Evolutionary conservation across 2,797 vertebrate species (phyloP).

Genomic region (Darevskia nairensis): DNA sequence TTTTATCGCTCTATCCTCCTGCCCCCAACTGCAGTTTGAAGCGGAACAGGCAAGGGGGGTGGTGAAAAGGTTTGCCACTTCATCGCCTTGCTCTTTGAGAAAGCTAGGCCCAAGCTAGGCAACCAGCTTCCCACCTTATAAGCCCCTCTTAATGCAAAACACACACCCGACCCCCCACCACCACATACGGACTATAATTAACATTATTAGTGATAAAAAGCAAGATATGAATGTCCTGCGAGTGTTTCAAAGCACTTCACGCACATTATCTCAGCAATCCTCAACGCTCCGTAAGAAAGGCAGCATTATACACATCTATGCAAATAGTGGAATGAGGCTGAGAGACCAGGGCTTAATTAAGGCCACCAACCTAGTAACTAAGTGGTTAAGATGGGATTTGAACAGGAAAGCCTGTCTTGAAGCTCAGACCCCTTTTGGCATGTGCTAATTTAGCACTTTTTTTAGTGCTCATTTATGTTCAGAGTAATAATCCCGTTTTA

Average conservation of each 20-base stretch:
- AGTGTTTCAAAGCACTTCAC: slow-evolving; percentile 4
- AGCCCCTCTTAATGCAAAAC: neutral
- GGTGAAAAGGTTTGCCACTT: neutral
- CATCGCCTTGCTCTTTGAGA: neutral
- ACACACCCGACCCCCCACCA: neutral
- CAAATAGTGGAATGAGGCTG: neutral
- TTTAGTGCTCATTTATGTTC: neutral
- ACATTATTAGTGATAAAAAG: neutral
- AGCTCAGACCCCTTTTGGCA: neutral
- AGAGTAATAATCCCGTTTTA: neutral
- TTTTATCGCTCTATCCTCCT: no score
- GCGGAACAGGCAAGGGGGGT: neutral
- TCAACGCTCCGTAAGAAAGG: neutral
- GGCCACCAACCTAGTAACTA: neutral
- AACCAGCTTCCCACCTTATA: neutral
- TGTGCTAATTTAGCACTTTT: neutral
- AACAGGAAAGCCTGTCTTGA: neutral
- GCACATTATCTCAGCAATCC: slow-evolving; percentile 2
- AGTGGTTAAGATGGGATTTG: neutral
- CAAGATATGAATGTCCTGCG: no score
- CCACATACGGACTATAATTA: neutral
- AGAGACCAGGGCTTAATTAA: neutral
- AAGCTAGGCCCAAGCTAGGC: neutral
- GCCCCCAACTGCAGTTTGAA: neutral
- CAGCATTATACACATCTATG: neutral